Evolutionary conservation across 2,113 vertebrate species (phyloP), one percentile per base, ranked within the genome.

Genomic region (Trinectes maculatus): DNA sequence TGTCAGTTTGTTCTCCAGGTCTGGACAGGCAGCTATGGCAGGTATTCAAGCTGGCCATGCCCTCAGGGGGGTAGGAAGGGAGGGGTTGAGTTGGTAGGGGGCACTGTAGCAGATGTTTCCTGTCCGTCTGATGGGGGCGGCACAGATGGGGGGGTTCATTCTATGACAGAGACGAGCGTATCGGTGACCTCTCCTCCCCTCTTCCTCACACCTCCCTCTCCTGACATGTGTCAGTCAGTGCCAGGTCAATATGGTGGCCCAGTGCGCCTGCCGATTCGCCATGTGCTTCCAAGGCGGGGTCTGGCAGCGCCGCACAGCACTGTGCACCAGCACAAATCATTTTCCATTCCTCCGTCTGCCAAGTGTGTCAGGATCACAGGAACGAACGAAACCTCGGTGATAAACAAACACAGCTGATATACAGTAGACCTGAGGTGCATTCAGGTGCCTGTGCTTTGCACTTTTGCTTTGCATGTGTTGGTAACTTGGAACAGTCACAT

Each of bases 211-310:
- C 85, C 67, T 78, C 73, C 69, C 58, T 70, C 48, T 63, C 61
- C 47, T 54, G 77, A 87, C 87, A 89, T 76, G 85, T 89, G 88
- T 86, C 89, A 84, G 87, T 89, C 88, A 85, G 83, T 60, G 84
- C 79, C 82, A 76, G 83, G 83, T 89, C 87, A 89, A 85, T 89
- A 84, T 85, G 89, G 85, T 49, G 70, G 77, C 82, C 80, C 69
- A 63, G 74, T 3, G 68, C 77, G 72, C 85, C 85, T 76, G 84
- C 85, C 6, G 77, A 48, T 80, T 63, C 42, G 56, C 88, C 85
- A 86, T 88, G 88, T 89, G 88, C 88, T 87, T 85, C 77, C 63
- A 74, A 83, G 83, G 75, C 83, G 36, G 77, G 43, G 74, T 69
- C 67, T 66, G 74, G 72, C 76, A 79, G 64, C 2, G 69, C 65